phyloP scores from a whole-genome alignment of 2,113 vertebrate genomes.

The Nematolebias whitei region DNA sequence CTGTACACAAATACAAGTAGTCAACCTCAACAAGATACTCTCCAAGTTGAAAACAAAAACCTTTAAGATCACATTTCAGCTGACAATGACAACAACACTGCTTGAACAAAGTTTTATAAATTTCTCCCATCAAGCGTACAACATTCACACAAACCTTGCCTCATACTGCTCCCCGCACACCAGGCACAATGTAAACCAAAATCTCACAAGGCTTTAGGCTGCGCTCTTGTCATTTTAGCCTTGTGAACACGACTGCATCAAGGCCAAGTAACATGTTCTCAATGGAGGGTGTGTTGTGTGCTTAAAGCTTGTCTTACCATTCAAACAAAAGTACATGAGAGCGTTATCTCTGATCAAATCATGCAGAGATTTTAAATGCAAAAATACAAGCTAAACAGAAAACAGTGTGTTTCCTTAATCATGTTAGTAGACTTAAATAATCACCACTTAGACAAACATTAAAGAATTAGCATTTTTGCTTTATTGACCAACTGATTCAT shows the following conservation, averaged over 20 bases:
- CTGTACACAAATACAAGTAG: conserved; percentile 3
- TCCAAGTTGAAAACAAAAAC: conserved; percentile 15
- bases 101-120: conserved; percentile 28
- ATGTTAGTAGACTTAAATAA: neutral
- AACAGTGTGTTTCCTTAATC: neutral
- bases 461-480: neutral
- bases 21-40: conserved; percentile 8
- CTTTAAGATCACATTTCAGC: conserved; percentile 32
- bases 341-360: conserved; percentile 23
- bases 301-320: conserved; percentile 47
- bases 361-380: conserved; percentile 26
- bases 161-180: conserved; percentile 19
- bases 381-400: neutral
- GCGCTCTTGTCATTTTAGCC: conserved; percentile 51
- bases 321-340: conserved; percentile 51
- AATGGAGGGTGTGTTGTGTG: conserved; percentile 50
- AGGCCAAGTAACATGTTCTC: conserved; percentile 60
- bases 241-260: conserved; percentile 48
- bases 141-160: conserved; percentile 31
- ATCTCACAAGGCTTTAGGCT: conserved; percentile 33
- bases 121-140: conserved; percentile 24
- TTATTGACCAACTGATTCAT: conserved; percentile 3
- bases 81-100: conserved; percentile 25
- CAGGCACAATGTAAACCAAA: conserved; percentile 36
- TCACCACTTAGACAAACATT: neutral